Conservation (phyloP, 2,888 invertebrate species). For the Allacma fusca region DNA sequence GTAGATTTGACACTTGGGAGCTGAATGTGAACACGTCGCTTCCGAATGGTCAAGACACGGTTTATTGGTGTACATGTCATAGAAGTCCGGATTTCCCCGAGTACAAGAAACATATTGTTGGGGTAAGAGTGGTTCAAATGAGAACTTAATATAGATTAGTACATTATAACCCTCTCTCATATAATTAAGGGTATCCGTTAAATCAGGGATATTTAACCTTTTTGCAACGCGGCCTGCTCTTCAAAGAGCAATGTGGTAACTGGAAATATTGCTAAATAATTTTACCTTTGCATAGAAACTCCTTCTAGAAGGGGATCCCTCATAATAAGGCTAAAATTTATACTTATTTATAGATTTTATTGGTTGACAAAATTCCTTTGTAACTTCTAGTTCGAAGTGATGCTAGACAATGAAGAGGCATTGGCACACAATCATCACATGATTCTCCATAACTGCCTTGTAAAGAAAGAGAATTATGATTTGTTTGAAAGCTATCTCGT, state of each 20-base stretch:
- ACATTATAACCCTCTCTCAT: too few relatives aligned
- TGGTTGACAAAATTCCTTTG: not conserved
- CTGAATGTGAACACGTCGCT: not conserved
- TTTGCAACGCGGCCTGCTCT: too few relatives aligned
- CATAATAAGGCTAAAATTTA: too few relatives aligned
- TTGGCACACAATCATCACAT: not conserved
- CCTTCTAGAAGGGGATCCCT: too few relatives aligned
- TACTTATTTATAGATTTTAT: too few relatives aligned
- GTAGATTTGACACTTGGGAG: slow-evolving; percentile 18
- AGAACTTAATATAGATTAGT: too few relatives aligned
- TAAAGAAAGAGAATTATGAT: not conserved
- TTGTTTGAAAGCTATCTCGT: not conserved
- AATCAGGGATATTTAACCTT: too few relatives aligned
- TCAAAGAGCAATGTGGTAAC: too few relatives aligned
- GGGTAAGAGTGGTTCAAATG: too few relatives aligned
- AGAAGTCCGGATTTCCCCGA: not conserved
- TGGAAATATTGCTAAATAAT: too few relatives aligned
- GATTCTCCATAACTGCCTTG: not conserved
- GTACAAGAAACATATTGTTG: not conserved
- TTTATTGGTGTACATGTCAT: not conserved
- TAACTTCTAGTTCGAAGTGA: not conserved
- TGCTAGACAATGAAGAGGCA: not conserved
- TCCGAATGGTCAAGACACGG: not conserved
- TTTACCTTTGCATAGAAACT: too few relatives aligned
- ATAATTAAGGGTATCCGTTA: too few relatives aligned